Conservation (phyloP, 1,140 invertebrate genomes). For the Tetragnatha versicolor region DNA sequence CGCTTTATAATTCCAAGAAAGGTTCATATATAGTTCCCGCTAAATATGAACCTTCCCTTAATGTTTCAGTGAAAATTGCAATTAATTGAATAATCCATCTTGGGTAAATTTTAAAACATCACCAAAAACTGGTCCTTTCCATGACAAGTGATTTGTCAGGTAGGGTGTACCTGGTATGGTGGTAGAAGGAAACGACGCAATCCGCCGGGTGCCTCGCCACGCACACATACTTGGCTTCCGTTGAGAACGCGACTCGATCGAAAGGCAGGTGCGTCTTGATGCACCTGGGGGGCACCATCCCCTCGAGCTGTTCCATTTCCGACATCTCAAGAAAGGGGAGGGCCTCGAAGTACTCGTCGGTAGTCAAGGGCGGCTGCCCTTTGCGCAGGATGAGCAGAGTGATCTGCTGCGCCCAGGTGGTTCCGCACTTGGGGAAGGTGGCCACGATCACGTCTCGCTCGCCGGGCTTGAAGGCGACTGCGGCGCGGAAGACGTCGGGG, state of each 20-base stretch:
- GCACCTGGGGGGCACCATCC: not conserved
- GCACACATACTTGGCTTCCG: slow-evolving; percentile 57
- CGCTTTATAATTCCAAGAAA: too few species aligned
- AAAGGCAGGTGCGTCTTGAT: slow-evolving; percentile 49
- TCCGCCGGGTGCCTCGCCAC: slow-evolving; percentile 57
- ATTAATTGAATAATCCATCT: too few species aligned
- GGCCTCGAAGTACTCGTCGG: not conserved
- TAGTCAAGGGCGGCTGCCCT: not conserved
- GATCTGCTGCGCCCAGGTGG: slow-evolving; percentile 63
- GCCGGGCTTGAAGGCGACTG: slow-evolving; percentile 26
- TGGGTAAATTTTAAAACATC: too few species aligned
- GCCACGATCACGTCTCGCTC: slow-evolving; percentile 48
- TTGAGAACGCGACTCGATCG: slow-evolving; percentile 11
- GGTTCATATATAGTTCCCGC: too few species aligned
- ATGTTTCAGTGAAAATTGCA: too few species aligned
- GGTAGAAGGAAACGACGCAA: slow-evolving; percentile 56
- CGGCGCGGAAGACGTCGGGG: slow-evolving; percentile 5
- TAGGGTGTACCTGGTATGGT: slow-evolving; percentile 50
- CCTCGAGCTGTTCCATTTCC: not conserved
- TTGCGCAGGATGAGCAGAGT: slow-evolving; percentile 9
- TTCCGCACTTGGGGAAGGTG: slow-evolving; percentile 58
- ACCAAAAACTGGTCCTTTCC: too few species aligned
- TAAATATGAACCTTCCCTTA: too few species aligned
- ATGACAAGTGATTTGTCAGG: too few species aligned
- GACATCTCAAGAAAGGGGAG: slow-evolving; percentile 29